Evolutionary conservation across 2,888 invertebrate genomes (phyloP), one percentile per base, ranked within the genome.

Genomic region (Meliscaeva auricollis): DNA sequence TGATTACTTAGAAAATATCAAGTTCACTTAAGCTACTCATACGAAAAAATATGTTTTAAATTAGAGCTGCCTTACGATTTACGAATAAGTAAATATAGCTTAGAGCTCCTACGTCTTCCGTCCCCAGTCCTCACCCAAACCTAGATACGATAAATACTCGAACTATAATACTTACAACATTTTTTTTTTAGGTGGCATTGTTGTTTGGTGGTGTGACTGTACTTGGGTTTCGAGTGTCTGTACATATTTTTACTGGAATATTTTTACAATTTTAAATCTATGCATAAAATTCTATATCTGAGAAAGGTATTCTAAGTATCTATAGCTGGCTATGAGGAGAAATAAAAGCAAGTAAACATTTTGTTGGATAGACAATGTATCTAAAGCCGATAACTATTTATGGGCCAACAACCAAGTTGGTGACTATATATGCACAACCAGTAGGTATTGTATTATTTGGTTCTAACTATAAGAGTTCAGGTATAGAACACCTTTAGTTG

Each of bases 261-360:
- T 78, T 78, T 78, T 83, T 78, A 74, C 50, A 79, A 73, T 78
- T 82, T 77, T 20, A 82, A 82, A 78, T 82, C 73, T 68, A 78
- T 82, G 82, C 77, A 82, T 78, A 82, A 66, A 62, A 82, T 83
- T 82, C 50, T 77, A 60, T 77, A 82, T 82, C 62, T 74, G 32
- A 69, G 74, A 62, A 54, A 50, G 73, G 69, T 80, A 77, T 66
- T 77, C 46, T 74, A 68, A 70, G 70, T 81, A 83, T 60, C 54
- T 66, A 64, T 69, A 54, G 35, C 8, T 38, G 8, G 8, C 35
- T 38, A 64, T 30, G 64, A 66, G 48, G 46, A 73, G 68, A 54
- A 54, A 60, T 73, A 54, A 60, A 68, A 44, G 72, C 54, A 54
- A 68, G 69, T 26, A 62, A 83, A 83, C 70, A 70, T 81, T 60